Conservation (phyloP, 2,113 vertebrate species). For the Hemibagrus wyckioides region DNA sequence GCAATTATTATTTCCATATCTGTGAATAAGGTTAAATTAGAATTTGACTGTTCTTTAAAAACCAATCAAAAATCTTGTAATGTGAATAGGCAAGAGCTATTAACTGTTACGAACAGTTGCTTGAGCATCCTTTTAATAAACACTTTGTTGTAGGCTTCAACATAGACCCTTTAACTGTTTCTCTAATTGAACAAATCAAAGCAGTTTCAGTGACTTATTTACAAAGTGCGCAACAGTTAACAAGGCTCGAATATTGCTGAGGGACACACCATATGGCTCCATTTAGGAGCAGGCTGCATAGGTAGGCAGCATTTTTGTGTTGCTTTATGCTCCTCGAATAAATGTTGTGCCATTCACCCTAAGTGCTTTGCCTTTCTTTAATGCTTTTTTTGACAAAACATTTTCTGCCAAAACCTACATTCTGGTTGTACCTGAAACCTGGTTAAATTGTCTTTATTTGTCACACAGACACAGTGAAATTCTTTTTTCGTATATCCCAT, state of each 20-base stretch:
- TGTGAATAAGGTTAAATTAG: neutral
- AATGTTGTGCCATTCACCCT: neutral
- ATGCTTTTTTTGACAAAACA: too few species aligned
- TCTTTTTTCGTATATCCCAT: too few species aligned
- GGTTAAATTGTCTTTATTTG: too few species aligned
- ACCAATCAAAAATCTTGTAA: neutral
- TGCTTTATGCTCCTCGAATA: neutral
- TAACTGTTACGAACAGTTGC: neutral
- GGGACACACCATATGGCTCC: neutral
- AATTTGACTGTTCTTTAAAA: neutral
- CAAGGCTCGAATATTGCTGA: neutral
- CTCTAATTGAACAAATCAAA: neutral
- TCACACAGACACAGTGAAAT: too few species aligned
- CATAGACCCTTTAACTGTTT: neutral
- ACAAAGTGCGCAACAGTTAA: neutral
- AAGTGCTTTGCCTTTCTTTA: too few species aligned
- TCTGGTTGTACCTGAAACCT: too few species aligned
- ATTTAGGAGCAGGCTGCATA: neutral
- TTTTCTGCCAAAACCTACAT: too few species aligned
- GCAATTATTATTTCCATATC: neutral
- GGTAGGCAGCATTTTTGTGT: neutral
- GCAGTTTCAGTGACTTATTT: neutral
- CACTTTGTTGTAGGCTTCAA: neutral
- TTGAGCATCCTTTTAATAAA: neutral
- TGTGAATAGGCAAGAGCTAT: neutral